phyloP scores from a whole-genome alignment of 2,888 invertebrate genomes.

The Drosophila sordidula region DNA sequence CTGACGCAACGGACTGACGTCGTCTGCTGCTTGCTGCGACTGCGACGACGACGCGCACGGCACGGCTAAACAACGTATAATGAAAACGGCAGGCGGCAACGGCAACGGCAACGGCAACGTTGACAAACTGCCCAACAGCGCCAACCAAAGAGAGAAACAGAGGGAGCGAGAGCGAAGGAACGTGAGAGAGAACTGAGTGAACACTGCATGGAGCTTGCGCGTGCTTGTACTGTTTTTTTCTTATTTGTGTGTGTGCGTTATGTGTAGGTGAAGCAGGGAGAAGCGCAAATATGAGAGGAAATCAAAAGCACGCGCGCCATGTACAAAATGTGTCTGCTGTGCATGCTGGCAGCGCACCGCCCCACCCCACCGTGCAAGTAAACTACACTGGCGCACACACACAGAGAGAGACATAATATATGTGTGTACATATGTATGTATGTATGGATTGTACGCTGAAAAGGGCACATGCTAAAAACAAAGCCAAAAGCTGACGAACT shows the following conservation, averaged over 20 bases:
- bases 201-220: slow-evolving; percentile 50
- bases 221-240: slow-evolving; percentile 27
- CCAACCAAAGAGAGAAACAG: slow-evolving; percentile 16
- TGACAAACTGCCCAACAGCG: slow-evolving; percentile 58
- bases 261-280: slow-evolving; percentile 56
- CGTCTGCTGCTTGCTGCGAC: slow-evolving; percentile 68
- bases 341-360: slow-evolving; percentile 53
- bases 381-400: slow-evolving; percentile 18
- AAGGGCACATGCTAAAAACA: slow-evolving; percentile 73
- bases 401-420: background rate
- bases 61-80: slow-evolving; percentile 72
- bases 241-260: slow-evolving; percentile 9
- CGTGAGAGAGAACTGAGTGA: slow-evolving; percentile 3
- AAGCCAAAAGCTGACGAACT: slow-evolving; percentile 67
- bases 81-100: slow-evolving; percentile 56
- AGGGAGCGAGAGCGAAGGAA: slow-evolving; percentile 7
- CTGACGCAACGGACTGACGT: slow-evolving; percentile 75
- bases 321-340: slow-evolving; percentile 59
- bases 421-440: background rate
- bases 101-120: slow-evolving; percentile 51
- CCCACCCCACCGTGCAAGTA: slow-evolving; percentile 31
- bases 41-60: slow-evolving; percentile 73
- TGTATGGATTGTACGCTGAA: slow-evolving; percentile 32
- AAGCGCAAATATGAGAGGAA: slow-evolving; percentile 40
- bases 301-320: slow-evolving; percentile 71